Base-by-base conservation (phyloP, 2,797 vertebrate genomes). In the Spheniscus humboldti region DNA sequence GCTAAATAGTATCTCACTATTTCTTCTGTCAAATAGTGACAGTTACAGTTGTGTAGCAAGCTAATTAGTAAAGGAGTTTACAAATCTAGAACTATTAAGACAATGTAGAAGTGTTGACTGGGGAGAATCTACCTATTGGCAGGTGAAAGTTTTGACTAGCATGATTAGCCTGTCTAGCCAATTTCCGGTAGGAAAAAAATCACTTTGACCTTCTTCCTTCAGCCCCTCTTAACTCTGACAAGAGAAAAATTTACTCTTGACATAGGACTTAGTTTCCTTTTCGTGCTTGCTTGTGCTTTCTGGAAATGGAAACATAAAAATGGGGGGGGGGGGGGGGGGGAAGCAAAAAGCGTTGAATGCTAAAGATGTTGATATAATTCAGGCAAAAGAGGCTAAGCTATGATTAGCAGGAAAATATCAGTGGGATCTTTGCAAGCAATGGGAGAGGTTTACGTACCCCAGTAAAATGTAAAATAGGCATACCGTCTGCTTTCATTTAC, bases 31-130 rank as follows among this genome's bases (percentile, higher is more conserved):
- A 78, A 63, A 56, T 37, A 33, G 2, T 37, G 48, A 30, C 33
- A 1, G 1, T 83, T 86, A 23, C 0, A 2, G 15, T 81, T n/a
- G 8, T 72, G 4, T 60, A 47, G 23, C 39, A 60, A 37, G 28
- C 30, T 83, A 48, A 59, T 76, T 53, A 55, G 23, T 62, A 45
- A 55, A 78, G 45, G 27, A 66, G 25, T 55, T 75, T 45, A 53
- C 9, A 69, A 78, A 86, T 74, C 28, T 23, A 18, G 23, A 30
- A 30, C 43, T 43, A 7, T 30, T 15, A 41, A 27, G n/a, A 50
- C 15, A 67, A 31, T 31, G 23, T 47, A 22, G 24, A 71, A 59
- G 10, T 55, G 10, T 63, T 74, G 23, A 19, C 14, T 88, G 28
- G 11, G 11, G 31, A 72, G 53, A 50, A 9, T 73, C 72, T 83